Evolutionary conservation across 1,140 invertebrate genomes (phyloP), one percentile per base, ranked within the genome.

Genomic region (Drosophila quadrilineata): DNA sequence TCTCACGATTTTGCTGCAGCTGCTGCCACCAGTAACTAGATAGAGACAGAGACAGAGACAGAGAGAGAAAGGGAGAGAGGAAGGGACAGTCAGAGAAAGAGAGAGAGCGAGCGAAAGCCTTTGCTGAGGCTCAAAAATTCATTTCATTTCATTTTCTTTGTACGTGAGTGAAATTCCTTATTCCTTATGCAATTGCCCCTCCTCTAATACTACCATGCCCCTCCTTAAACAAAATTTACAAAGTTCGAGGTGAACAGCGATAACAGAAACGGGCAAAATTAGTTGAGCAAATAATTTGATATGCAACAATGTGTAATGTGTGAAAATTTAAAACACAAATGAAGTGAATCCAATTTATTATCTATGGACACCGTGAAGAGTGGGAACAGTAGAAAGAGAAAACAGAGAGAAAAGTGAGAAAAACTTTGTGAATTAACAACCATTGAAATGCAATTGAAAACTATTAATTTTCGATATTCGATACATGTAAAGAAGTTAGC

Each of bases 111-210:
- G 57, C 38, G 58, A 63, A 45, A 43, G 66, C 45, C 60, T n/a
- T n/a, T n/a, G n/a, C n/a, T n/a, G n/a, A n/a, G 67, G 80, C 79
- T 85, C 80, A 72, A 71, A 86, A 86, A 85, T 86, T 85, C 79
- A 86, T 85, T 85, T 82, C 69, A 75, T 82, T 82, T 86, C 67
- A 85, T 85, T 85, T 85, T 80, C 79, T 72, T 79, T 72, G 80
- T 75, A 85, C 79, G 79, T 85, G 79, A 85, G 80, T 73, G 38
- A 75, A 76, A 85, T 75, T 82, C 68, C 77, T 75, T 72, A 79
- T 79, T 57, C 76, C 22, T 16, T 28, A n/a, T n/a, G n/a, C n/a
- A 77, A 72, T 69, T 77, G 53, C 28, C 12, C 49, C 63, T n/a
- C n/a, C n/a, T n/a, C n/a, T n/a, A n/a, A n/a, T n/a, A n/a, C n/a